Evolutionary conservation across 2,888 invertebrate species (phyloP).

Genomic region (Brachyptera risi): DNA sequence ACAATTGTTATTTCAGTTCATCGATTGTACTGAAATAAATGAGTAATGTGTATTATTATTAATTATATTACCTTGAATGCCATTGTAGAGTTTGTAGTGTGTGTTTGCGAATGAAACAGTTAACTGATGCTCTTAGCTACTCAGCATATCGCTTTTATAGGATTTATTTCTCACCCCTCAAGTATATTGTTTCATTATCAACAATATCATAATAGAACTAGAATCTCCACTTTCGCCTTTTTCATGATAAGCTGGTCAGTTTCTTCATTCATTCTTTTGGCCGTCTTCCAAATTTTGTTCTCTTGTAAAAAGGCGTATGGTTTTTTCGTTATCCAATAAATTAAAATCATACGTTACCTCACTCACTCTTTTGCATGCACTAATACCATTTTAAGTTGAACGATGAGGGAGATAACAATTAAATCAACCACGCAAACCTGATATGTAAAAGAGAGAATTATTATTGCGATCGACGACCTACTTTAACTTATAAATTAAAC

Average conservation of each 20-base stretch:
- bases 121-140: not conserved
- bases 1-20: no score
- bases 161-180: not conserved
- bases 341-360: not conserved
- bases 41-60: not conserved
- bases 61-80: slow-evolving; percentile 28
- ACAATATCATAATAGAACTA: slow-evolving; percentile 1
- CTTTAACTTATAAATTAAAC: not conserved
- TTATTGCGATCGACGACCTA: slow-evolving; percentile 1
- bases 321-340: not conserved
- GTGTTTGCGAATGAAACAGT: not conserved
- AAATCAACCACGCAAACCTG: not conserved
- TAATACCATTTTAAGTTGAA: not conserved
- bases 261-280: not conserved
- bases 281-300: not conserved
- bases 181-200: not conserved
- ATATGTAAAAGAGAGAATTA: slow-evolving; percentile 2
- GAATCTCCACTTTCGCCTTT: slow-evolving; percentile 12
- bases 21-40: not conserved
- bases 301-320: not conserved
- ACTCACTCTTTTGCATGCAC: not conserved
- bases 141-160: not conserved
- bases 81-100: slow-evolving; percentile 24
- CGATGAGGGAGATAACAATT: slow-evolving; percentile 4
- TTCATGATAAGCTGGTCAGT: not conserved